Conservation (phyloP, 2,797 vertebrate species). For the Gorsachius magnificus region DNA sequence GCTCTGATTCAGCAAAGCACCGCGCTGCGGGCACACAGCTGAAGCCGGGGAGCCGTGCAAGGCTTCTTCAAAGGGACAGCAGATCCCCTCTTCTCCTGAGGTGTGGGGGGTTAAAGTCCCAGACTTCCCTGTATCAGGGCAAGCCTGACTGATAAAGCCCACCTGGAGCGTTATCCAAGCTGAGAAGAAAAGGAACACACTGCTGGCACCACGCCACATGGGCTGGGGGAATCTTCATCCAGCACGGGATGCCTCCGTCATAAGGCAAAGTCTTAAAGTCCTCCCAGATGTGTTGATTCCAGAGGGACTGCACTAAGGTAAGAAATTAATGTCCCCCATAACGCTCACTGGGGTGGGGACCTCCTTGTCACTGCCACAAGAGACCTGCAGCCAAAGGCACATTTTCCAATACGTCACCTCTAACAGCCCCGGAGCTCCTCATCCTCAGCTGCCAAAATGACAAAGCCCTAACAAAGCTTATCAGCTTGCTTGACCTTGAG, state of each 20-base stretch:
- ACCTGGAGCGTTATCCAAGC: not conserved
- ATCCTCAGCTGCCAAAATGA: not conserved
- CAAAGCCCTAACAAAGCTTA: not conserved
- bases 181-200: not conserved
- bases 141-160: not conserved
- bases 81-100: not conserved
- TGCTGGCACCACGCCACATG: rapidly evolving
- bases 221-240: not conserved
- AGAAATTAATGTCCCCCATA: not conserved
- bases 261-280: not conserved
- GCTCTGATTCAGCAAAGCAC: not conserved
- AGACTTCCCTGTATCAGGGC: not conserved
- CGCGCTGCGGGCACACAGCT: not conserved
- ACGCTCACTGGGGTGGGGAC: not conserved
- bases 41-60: not conserved
- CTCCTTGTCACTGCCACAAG: not conserved
- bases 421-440: not conserved
- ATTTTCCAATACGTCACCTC: not conserved
- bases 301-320: not conserved
- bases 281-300: not conserved
- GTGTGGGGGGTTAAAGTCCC: not conserved
- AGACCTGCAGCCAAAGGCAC: not conserved
- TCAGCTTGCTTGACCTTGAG: slow-evolving; percentile 7
- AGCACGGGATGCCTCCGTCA: not conserved
- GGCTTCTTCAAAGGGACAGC: not conserved